Conservation (phyloP, 2,797 vertebrate species). For the Pangasius sanitwongsei region DNA sequence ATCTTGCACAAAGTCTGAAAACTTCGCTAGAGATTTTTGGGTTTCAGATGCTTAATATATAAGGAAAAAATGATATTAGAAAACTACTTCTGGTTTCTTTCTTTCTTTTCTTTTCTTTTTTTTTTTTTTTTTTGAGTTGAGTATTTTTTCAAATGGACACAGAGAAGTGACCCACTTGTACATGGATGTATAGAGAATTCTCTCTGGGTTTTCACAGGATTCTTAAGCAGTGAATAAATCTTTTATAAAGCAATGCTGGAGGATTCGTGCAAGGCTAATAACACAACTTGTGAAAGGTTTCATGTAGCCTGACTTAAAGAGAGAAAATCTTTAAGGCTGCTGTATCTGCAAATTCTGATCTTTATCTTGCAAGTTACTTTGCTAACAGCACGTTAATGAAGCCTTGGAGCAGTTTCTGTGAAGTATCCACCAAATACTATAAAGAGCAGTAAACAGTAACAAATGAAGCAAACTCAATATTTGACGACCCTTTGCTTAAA, state of each 20-base stretch:
- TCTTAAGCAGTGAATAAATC: background rate
- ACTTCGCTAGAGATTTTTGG: no score
- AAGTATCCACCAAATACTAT: background rate
- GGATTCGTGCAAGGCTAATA: background rate
- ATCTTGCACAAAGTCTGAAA: no score
- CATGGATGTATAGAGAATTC: background rate
- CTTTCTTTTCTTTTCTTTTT: no score
- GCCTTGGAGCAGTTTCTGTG: background rate
- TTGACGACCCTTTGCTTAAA: no score
- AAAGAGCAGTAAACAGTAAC: no score
- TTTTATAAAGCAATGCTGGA: background rate
- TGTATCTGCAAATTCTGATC: background rate
- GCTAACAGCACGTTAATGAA: background rate
- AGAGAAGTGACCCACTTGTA: background rate
- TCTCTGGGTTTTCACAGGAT: background rate
- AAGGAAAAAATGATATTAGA: no score
- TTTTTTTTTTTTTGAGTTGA: no score
- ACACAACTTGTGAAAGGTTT: background rate
- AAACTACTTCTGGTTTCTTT: no score
- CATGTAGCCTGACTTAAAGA: background rate
- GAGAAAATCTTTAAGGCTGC: background rate
- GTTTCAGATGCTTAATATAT: no score
- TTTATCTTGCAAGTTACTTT: background rate
- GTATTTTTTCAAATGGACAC: background rate
- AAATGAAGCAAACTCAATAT: no score